Percentiles rank a stretch among this genome's conserved stretches.
These are phyloP conservation scores for Drosophila subobscura DNA, from an alignment of 1,140 invertebrate species.

Conservation along the genomic window DNA sequence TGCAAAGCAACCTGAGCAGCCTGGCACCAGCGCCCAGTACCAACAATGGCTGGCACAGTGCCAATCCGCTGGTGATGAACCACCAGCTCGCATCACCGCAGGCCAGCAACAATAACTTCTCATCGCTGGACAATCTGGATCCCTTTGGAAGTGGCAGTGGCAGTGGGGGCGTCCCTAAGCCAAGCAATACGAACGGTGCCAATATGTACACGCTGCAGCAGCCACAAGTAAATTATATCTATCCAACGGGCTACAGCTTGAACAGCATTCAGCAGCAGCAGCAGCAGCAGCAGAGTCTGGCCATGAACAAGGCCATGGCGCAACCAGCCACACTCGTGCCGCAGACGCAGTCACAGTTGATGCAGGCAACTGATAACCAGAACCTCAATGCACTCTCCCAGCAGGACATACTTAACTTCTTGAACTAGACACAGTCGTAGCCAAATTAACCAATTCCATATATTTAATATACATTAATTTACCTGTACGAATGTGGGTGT, in stretches of 20 bases:
- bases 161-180: constrained; percentile 25
- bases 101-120: constrained; percentile 70
- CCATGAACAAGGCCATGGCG: constrained; percentile 46
- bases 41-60: constrained; percentile 70
- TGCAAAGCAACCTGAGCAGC: constrained; percentile 71
- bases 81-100: constrained; percentile 71
- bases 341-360: constrained; percentile 41
- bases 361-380: constrained; percentile 59
- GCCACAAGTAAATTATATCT: constrained; percentile 76
- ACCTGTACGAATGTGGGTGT: constrained; percentile 45
- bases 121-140: constrained; percentile 74
- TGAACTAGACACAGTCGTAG: constrained; percentile 64
- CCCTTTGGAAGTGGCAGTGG: constrained; percentile 53
- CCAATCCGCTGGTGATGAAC: constrained; percentile 80
- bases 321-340: constrained; percentile 51
- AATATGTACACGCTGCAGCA: constrained; percentile 75
- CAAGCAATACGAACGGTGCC: constrained; percentile 56
- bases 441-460: constrained; percentile 50
- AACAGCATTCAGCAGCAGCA: constrained; percentile 48
- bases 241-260: constrained; percentile 65
- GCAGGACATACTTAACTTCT: constrained; percentile 80
- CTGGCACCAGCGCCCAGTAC: constrained; percentile 31
- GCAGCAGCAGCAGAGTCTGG: constrained; percentile 42
- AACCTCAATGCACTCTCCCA: constrained; percentile 79
- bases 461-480: constrained; percentile 26